These are phyloP conservation scores for Xyliphius kryptos DNA, from an alignment of 2,113 vertebrate genomes.

Conservation along the genomic window DNA sequence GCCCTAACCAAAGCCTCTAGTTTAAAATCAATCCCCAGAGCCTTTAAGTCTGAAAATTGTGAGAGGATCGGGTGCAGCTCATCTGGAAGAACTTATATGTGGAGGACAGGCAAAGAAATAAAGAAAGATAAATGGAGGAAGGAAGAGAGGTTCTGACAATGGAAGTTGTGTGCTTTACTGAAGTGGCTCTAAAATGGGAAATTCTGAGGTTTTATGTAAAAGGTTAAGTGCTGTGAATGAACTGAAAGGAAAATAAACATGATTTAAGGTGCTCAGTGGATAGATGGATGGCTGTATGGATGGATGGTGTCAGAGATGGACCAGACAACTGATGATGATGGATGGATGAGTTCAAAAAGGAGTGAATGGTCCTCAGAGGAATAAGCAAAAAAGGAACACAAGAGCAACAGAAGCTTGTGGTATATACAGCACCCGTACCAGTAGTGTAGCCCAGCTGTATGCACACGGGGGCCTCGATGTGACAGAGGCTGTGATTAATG, in stretches of 20 bases:
- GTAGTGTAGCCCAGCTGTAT: conserved; percentile 64
- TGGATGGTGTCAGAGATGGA: conserved; percentile 15
- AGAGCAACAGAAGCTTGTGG: conserved; percentile 34
- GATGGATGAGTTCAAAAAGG: conserved; percentile 26
- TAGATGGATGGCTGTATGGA: conserved; percentile 15
- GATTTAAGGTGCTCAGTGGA: conserved; percentile 15
- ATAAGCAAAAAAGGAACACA: conserved; percentile 31
- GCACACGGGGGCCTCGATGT: conserved; percentile 58
- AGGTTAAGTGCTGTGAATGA: not conserved
- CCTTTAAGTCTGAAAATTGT: conserved; percentile 23
- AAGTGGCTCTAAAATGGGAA: conserved; percentile 4
- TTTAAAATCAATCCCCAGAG: conserved; percentile 21
- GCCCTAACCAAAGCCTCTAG: conserved; percentile 20
- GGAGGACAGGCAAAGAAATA: conserved; percentile 20
- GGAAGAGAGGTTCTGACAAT: not conserved
- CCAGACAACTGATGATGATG: conserved; percentile 29
- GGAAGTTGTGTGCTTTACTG: too few species aligned
- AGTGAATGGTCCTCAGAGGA: conserved; percentile 19
- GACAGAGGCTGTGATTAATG: conserved; percentile 64
- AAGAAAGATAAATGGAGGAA: conserved; percentile 21
- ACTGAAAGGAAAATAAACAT: conserved; percentile 1
- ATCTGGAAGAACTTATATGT: conserved; percentile 33
- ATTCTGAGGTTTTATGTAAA: not conserved
- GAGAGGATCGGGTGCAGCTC: conserved; percentile 20
- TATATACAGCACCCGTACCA: conserved; percentile 54